A percentile compares a stretch with the other conserved stretches of the same genome.
Evolutionary conservation across 2,888 invertebrate species (phyloP).

Genomic region (Watsonalla binaria): DNA sequence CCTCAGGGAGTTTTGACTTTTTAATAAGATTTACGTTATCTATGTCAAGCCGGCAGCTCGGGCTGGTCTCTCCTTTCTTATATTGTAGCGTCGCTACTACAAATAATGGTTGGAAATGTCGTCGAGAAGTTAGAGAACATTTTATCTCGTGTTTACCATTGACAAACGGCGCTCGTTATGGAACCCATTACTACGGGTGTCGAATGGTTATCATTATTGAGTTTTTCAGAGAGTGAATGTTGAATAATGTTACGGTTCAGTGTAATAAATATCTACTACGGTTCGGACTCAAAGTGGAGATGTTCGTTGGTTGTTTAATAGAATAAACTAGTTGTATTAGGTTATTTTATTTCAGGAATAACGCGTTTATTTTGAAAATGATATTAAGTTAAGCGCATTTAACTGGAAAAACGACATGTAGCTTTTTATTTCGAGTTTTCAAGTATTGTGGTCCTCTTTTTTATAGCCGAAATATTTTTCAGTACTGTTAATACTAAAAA

Average conservation of each 20-base stretch:
- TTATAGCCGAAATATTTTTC: no score
- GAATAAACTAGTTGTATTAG: no score
- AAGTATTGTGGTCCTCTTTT: no score
- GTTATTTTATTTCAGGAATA: no score
- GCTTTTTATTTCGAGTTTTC: no score
- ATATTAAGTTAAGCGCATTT: no score
- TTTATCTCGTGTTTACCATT: background rate
- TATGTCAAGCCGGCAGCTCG: background rate
- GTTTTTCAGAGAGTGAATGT: background rate
- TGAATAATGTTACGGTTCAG: background rate
- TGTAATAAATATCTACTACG: no score
- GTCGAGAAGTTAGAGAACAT: background rate
- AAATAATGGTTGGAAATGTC: background rate
- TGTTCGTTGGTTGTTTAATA: no score
- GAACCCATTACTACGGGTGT: background rate
- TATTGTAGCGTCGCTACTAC: background rate
- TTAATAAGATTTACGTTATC: background rate
- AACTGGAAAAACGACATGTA: no score
- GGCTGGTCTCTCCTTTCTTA: background rate
- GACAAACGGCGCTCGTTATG: background rate
- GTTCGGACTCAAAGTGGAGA: no score
- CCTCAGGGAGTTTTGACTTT: background rate
- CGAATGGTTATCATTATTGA: background rate
- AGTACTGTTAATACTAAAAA: no score
- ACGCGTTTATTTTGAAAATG: no score